Percentiles rank a stretch among this genome's conserved stretches.
These are phyloP conservation scores for Bubo blakistoni DNA, from an alignment of 2,113 vertebrate species.

Conservation along the genomic window DNA sequence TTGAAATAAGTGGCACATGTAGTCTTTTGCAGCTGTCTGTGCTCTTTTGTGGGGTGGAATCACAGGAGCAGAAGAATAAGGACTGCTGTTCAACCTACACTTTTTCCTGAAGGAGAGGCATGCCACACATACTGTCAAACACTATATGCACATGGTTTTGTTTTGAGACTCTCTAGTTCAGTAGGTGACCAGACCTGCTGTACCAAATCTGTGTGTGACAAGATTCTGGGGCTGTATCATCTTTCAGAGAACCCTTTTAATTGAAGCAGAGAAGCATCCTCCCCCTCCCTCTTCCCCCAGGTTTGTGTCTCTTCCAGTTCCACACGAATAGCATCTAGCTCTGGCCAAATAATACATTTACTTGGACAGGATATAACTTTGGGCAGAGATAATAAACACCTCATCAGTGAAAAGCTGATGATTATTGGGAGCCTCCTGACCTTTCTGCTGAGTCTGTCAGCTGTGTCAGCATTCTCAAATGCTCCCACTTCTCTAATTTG, in stretches of 20 bases:
- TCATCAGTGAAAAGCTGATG: slow-evolving; percentile 46
- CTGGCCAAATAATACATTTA: background rate
- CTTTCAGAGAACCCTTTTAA: background rate
- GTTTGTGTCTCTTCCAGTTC: background rate
- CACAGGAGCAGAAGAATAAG: background rate
- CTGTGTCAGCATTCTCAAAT: background rate
- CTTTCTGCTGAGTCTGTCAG: background rate
- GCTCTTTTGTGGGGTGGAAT: background rate
- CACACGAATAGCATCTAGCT: background rate
- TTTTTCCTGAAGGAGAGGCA: background rate
- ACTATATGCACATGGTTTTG: background rate
- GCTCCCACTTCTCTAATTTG: slow-evolving; percentile 30
- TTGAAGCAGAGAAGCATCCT: background rate
- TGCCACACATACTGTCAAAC: background rate
- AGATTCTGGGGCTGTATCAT: background rate
- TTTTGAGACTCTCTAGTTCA: background rate
- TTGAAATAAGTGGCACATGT: background rate
- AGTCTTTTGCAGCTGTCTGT: background rate
- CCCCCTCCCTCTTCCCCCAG: too few species aligned
- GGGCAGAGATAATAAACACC: slow-evolving; percentile 38
- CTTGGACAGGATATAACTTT: background rate
- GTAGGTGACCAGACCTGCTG: background rate
- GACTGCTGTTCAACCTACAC: background rate
- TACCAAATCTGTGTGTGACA: background rate
- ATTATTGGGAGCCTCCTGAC: slow-evolving; percentile 43